Conservation (phyloP, 2,113 vertebrate species). For the Dinomys branickii region DNA sequence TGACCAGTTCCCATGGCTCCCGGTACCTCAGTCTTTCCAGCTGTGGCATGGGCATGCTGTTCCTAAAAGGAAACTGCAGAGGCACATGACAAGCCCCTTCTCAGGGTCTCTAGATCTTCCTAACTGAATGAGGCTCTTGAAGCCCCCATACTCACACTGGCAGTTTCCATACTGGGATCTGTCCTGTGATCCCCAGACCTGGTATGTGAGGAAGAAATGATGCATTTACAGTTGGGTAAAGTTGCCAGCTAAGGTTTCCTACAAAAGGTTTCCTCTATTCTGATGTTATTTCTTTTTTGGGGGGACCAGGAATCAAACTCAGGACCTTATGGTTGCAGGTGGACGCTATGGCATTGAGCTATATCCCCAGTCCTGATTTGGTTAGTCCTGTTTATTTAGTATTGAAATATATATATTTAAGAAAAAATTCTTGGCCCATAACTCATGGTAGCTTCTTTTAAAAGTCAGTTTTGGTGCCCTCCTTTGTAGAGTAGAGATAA, state of each 20-base stretch:
- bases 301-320: too few relatives aligned
- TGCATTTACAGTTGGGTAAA: background rate
- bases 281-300: background rate
- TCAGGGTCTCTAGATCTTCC: background rate
- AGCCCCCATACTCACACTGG: background rate
- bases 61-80: background rate
- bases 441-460: background rate
- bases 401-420: background rate
- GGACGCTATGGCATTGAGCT: too few relatives aligned
- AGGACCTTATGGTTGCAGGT: too few relatives aligned
- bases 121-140: background rate
- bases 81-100: background rate
- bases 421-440: background rate
- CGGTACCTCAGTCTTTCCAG: background rate
- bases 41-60: background rate
- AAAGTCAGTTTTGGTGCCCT: background rate
- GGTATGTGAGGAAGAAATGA: background rate
- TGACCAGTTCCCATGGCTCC: background rate
- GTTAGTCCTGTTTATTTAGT: background rate
- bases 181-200: background rate
- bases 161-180: background rate
- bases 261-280: background rate
- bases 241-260: background rate
- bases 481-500: background rate
- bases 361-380: background rate